Percentiles rank a stretch among this genome's conserved stretches.
These are phyloP conservation scores for Aphelinus atriplicis DNA, from an alignment of 1,140 invertebrate genomes.

Conservation along the genomic window DNA sequence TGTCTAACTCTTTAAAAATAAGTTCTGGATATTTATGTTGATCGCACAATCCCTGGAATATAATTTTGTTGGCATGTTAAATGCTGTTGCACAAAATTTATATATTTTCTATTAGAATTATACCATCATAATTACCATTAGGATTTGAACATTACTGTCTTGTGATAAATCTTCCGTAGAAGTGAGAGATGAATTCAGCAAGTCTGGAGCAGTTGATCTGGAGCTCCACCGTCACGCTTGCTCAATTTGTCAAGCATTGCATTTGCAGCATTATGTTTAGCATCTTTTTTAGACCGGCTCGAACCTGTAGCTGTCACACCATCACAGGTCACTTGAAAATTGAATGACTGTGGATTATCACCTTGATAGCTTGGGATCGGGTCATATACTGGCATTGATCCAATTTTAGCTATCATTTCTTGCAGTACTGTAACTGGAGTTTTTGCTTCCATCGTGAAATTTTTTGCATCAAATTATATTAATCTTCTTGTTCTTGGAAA, in stretches of 20 bases:
- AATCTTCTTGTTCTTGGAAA: too few species aligned
- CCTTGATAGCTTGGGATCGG: neutral
- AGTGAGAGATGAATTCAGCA: too few species aligned
- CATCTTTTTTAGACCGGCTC: neutral
- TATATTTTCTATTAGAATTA: neutral
- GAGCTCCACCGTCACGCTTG: too few species aligned
- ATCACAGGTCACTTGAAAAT: neutral
- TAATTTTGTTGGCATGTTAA: too few species aligned
- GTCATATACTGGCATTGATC: neutral
- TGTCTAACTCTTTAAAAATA: neutral
- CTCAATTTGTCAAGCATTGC: neutral
- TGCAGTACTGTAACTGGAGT: neutral
- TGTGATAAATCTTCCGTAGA: too few species aligned
- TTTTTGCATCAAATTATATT: too few species aligned
- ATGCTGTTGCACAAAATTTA: neutral
- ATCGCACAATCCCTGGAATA: too few species aligned
- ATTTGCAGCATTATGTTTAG: slow-evolving; percentile 1
- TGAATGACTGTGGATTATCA: neutral
- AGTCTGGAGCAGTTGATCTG: too few species aligned
- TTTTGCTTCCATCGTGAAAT: too few species aligned
- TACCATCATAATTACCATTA: too few species aligned
- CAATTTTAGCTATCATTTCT: neutral
- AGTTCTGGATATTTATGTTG: too few species aligned
- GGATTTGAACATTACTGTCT: neutral
- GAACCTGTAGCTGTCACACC: neutral